phyloP scores from a whole-genome alignment of 2,888 invertebrate species.

The Congeria kusceri region DNA sequence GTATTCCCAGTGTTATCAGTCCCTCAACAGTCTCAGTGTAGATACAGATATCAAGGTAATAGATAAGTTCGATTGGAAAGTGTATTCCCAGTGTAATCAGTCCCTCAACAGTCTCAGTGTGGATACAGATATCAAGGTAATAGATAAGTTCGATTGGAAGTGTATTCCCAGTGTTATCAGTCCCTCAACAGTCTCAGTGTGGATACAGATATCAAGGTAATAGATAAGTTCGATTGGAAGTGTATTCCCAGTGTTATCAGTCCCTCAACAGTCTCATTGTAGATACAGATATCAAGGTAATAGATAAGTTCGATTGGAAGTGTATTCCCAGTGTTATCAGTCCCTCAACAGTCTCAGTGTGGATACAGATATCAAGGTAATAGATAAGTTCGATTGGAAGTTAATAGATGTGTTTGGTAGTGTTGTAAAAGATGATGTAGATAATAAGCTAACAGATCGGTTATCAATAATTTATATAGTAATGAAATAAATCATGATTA shows the following conservation, averaged over 20 bases:
- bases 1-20: too few relatives aligned
- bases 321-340: slow-evolving; percentile 92
- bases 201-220: slow-evolving; percentile 88
- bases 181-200: slow-evolving; percentile 92
- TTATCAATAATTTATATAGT: slow-evolving; percentile 93
- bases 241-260: slow-evolving; percentile 90
- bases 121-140: slow-evolving; percentile 86
- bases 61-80: slow-evolving; percentile 92
- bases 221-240: too few relatives aligned
- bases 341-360: slow-evolving; percentile 91
- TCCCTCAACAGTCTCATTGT: slow-evolving; percentile 91
- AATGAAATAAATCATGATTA: slow-evolving; percentile 90
- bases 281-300: slow-evolving; percentile 86
- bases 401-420: too few relatives aligned
- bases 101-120: slow-evolving; percentile 91
- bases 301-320: too few relatives aligned
- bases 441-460: slow-evolving; percentile 94
- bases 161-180: slow-evolving; percentile 87
- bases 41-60: slow-evolving; percentile 90
- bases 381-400: slow-evolving; percentile 87
- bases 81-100: slow-evolving; percentile 91
- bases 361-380: slow-evolving; percentile 86
- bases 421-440: slow-evolving; percentile 90
- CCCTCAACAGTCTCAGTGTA: slow-evolving; percentile 86
- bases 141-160: too few relatives aligned